Base-by-base conservation (phyloP, 2,113 vertebrate genomes). In the Perca fluviatilis region DNA sequence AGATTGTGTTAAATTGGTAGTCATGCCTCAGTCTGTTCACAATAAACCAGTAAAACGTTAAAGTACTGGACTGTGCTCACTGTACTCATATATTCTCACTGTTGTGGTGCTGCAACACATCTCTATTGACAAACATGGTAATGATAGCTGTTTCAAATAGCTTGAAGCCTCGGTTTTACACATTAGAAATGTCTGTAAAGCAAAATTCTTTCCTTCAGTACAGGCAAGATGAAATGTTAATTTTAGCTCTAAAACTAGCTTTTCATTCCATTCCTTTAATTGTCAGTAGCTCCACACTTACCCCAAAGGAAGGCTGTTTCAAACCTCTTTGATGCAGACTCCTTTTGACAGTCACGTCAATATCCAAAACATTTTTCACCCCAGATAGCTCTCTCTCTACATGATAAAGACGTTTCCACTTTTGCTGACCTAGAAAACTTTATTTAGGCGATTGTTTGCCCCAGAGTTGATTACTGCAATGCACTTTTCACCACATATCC, bases 401-500 rank as follows among this genome's bases (percentile, higher is more conserved):
- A 40, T 19, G 6, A 75, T 66, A 50, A 82, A 86, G 69, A 80
- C 12, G 25, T 74, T 83, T 88, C 77, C 72, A 63, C 46, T 66
- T 86, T 43, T 77, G 74, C 71, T 88, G 86, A 90, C 84, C 83
- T 76, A 88, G 83, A 92, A 85, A 89, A 82, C 54, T 74, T 86
- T 79, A 83, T 89, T 70, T 72, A 79, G 33, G 61, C 68, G 74
- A 74, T 78, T 85, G 80, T 87, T 87, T 88, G n/a, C 60, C 47
- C 69, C 65, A 19, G 57, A 76, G 74, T 82, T 80, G 79, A 90
- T 90, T 71, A 78, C 66, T 16, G 68, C 75, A 74, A 69, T 77
- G 84, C 78, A 73, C 60, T 58, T 78, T 69, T 83, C 66, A 46
- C 62, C 71, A 80, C 56, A 60, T n/a, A 71, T 23, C 66, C 72